Evolutionary conservation across 2,797 vertebrate genomes (phyloP).

Genomic region (Limosa lapponica): DNA sequence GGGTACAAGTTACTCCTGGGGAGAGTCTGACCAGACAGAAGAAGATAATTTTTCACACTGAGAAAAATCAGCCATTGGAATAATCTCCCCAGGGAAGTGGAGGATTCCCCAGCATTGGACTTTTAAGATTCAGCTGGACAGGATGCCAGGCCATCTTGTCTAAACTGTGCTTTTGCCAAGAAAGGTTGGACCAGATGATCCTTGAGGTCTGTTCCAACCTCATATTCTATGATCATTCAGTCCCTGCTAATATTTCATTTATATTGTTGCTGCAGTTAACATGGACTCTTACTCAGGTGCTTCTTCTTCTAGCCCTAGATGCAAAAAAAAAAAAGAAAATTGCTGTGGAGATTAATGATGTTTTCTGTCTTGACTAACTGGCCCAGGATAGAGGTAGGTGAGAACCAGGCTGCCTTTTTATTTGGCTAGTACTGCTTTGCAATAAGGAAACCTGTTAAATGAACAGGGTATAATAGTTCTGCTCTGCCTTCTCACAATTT

Average conservation of each 20-base stretch:
- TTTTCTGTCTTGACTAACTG: background rate
- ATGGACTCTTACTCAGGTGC: background rate
- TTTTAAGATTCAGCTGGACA: background rate
- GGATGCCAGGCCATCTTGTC: background rate
- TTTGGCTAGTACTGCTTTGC: background rate
- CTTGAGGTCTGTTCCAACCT: background rate
- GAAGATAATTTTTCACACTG: background rate
- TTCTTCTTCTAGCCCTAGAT: background rate
- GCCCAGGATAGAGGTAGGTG: background rate
- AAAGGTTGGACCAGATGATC: background rate
- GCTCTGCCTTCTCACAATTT: background rate
- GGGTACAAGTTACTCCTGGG: background rate
- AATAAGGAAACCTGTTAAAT: background rate
- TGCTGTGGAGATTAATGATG: background rate
- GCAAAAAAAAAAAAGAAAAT: background rate
- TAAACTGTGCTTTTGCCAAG: background rate
- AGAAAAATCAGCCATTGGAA: background rate
- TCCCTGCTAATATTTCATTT: background rate
- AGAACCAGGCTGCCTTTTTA: background rate
- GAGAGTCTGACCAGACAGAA: background rate
- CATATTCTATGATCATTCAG: background rate
- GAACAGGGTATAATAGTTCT: background rate
- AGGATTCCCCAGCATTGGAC: background rate
- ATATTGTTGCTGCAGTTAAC: background rate
- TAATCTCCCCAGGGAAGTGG: background rate